Base-by-base conservation (phyloP, 2,888 invertebrate species). In the Standfussiana lucernea region DNA sequence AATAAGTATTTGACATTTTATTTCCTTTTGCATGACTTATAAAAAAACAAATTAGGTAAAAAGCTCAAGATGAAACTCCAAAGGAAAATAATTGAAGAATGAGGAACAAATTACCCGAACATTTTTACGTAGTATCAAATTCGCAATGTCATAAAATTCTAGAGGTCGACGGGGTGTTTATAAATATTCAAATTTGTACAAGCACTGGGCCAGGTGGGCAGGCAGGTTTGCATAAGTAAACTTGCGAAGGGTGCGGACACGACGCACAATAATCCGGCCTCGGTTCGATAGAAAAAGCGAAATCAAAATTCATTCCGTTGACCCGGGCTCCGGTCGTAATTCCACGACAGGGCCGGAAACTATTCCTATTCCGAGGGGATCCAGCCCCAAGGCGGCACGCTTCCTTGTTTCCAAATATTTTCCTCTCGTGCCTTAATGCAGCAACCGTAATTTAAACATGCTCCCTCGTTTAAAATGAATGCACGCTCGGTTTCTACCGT, bases 231-330 rank as follows among this genome's bases (percentile, higher is more conserved):
- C 93, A 93, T 93, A 93, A 93, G 92, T 93, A 93, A 93, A 91
- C 91, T 84, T 78, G 78, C 83, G 83, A 81, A 83, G 87, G 90
- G 91, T 82, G 89, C 88, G 89, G 90, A 91, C 91, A 90, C 81
- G 75, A 86, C 88, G 88, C 89, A 91, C 91, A 91, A 93, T 94
- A 95, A 94, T 93, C 93, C 93, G 84, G 83, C 85, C 90, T 89
- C 78, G 75, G 85, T 87, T 88, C 91, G 87, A 95, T 94, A 93
- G 94, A 94, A 95, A 95, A 94, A 94, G 91, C 94, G 92, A 93
- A 95, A 95, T 95, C 95, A 94, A 95, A 96, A 96, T 96, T 96
- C 95, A 95, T 95, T 95, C 93, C 92, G 91, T 91, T 95, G 95
- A 95, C 95, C 95, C 94, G 86, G 82, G 89, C 84, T 68, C 82